Evolutionary conservation across 1,140 invertebrate species (phyloP).

Genomic region (Danaus plexippus): DNA sequence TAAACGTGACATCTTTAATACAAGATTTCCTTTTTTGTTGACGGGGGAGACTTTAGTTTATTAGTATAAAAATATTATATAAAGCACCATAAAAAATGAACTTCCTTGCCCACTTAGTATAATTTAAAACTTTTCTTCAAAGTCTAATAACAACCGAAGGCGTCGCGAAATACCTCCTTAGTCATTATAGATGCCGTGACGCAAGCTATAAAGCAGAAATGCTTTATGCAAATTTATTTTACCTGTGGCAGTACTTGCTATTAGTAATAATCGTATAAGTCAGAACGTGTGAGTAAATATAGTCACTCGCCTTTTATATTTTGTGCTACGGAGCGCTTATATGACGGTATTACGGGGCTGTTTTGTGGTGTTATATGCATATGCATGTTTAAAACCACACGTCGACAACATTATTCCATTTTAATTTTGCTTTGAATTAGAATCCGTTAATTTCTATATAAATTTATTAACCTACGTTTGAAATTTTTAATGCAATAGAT

Average conservation of each 20-base stretch:
- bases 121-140: constrained; percentile 30
- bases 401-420: constrained; percentile 9
- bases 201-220: constrained; percentile 50
- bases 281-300: constrained; percentile 27
- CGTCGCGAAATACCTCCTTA: constrained; percentile 54
- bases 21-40: too few species aligned
- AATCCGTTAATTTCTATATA: constrained; percentile 1
- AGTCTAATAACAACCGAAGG: constrained; percentile 52
- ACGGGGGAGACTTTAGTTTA: too few species aligned
- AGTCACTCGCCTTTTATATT: constrained; percentile 25
- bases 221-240: constrained; percentile 60
- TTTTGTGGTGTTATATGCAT: constrained; percentile 10
- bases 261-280: constrained; percentile 37
- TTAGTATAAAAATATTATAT: too few species aligned
- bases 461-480: constrained; percentile 1
- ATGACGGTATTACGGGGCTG: constrained; percentile 10
- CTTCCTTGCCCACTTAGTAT: constrained; percentile 8
- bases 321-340: constrained; percentile 13
- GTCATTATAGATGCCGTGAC: constrained; percentile 60
- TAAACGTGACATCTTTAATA: too few species aligned
- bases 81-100: too few species aligned
- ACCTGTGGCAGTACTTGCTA: constrained; percentile 32
- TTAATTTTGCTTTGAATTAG: constrained; percentile 7
- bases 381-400: constrained; percentile 11
- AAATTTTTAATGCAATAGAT: constrained; percentile 1